A percentile compares a stretch with the other conserved stretches of the same genome.
Evolutionary conservation across 2,888 invertebrate genomes (phyloP).

Genomic region (Hoplodrina blanda): DNA sequence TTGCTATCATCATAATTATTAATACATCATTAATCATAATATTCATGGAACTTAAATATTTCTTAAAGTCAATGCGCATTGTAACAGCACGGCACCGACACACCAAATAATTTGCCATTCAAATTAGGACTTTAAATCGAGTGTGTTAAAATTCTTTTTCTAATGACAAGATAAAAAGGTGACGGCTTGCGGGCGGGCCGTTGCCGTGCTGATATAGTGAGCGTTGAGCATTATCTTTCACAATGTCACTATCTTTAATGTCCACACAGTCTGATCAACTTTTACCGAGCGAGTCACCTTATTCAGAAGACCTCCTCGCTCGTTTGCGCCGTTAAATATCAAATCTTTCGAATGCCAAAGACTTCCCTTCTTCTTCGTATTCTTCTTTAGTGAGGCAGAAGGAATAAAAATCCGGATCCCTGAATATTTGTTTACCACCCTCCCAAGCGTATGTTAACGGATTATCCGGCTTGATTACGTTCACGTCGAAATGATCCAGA

Average conservation of each 20-base stretch:
- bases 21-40: constrained; percentile 29
- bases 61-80: neutral
- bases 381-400: constrained; percentile 95
- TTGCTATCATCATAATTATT: constrained; percentile 43
- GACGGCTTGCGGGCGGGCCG: no score
- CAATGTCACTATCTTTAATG: constrained; percentile 51
- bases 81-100: no score
- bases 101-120: no score
- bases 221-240: constrained; percentile 27
- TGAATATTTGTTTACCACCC: constrained; percentile 95
- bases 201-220: no score
- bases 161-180: no score
- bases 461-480: constrained; percentile 91
- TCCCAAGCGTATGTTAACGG: constrained; percentile 97
- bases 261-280: constrained; percentile 42
- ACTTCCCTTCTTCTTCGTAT: constrained; percentile 96
- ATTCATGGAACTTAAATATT: constrained; percentile 2
- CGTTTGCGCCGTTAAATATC: constrained; percentile 88
- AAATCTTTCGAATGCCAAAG: constrained; percentile 90
- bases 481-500: constrained; percentile 94
- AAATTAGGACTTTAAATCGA: no score
- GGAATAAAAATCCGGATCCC: constrained; percentile 93
- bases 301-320: constrained; percentile 80
- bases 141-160: no score
- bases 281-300: constrained; percentile 77